Evolutionary conservation across 1,140 invertebrate genomes (phyloP), one percentile per base, ranked within the genome.

Genomic region (Lasioglossum baleicum): DNA sequence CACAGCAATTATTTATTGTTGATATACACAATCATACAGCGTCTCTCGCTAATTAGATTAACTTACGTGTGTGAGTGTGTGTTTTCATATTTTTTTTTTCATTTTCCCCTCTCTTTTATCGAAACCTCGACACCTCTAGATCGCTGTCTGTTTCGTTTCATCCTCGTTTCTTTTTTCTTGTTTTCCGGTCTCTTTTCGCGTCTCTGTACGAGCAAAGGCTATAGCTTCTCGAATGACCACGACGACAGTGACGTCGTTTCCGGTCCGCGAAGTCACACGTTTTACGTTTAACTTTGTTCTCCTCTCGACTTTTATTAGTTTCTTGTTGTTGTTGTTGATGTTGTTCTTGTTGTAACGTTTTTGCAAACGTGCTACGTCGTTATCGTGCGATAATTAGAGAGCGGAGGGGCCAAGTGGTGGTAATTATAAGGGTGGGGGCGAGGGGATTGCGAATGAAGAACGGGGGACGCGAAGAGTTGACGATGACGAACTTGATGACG

Each of bases 1-100:
- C 92, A 93, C 92, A 93, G 92, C 92, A 92, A 93, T 90, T 92
- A 92, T 92, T 93, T 93, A 93, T 93, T 93, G 92, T 93, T 93
- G 91, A 93, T 93, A 93, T 92, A 93, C 90, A 93, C 90, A 90
- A 92, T 92, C 92, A 91, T 92, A 92, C 91, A 91, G 89, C 88
- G 77, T 92, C 89, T 92, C 89, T 92, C 89, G 91, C 90, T 91
- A 92, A 91, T 85, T 90, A 81, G 90, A 91, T 78, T 51, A 67
- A 44, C 61, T 74, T 69, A 63, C 56, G 7, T 63, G 63, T 63
- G 6, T 53, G 63, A 63, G 53, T 70, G 44, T 65, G 58, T 76
- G 13, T 60, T 53, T 48, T 48, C 13, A 10, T 26, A 26, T 48
- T 48, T 48, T 66, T 35, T 35, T 35, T 35, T 35, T 2, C 1